phyloP scores from a whole-genome alignment of 2,888 invertebrate species.

The Microctonus aethiopoides region DNA sequence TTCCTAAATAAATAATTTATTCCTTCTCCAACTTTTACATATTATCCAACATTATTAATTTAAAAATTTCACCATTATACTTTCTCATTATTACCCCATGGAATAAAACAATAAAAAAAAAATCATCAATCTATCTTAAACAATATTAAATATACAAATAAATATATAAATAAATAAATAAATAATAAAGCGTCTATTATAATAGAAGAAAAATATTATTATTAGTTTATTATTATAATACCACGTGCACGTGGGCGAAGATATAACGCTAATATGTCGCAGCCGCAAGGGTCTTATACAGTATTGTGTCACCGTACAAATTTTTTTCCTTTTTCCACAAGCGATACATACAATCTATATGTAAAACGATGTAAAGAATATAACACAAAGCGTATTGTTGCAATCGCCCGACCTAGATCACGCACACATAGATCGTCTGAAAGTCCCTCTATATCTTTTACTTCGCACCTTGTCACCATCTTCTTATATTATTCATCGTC shows the following conservation, averaged over 20 bases:
- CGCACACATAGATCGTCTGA: conserved; percentile 33
- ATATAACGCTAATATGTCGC: conserved; percentile 5
- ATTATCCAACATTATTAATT: no score
- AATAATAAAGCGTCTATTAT: neutral
- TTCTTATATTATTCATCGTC: neutral
- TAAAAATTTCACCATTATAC: no score
- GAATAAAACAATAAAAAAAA: no score
- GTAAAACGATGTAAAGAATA: conserved; percentile 16
- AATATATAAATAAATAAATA: neutral
- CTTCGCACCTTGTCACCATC: neutral
- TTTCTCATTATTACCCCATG: no score
- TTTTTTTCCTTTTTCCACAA: neutral
- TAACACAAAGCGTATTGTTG: conserved; percentile 58
- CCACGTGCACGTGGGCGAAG: conserved; percentile 7
- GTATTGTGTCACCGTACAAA: conserved; percentile 3
- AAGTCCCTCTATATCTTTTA: neutral
- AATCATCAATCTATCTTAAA: no score
- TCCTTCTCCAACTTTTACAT: no score
- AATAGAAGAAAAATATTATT: neutral
- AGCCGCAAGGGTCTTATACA: neutral
- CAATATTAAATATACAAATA: no score
- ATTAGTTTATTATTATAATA: neutral
- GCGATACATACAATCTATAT: neutral
- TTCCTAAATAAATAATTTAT: no score
- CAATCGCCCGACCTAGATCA: conserved; percentile 57